Evolutionary conservation across 2,113 vertebrate genomes (phyloP), one percentile per base, ranked within the genome.

Genomic region (Conger conger): DNA sequence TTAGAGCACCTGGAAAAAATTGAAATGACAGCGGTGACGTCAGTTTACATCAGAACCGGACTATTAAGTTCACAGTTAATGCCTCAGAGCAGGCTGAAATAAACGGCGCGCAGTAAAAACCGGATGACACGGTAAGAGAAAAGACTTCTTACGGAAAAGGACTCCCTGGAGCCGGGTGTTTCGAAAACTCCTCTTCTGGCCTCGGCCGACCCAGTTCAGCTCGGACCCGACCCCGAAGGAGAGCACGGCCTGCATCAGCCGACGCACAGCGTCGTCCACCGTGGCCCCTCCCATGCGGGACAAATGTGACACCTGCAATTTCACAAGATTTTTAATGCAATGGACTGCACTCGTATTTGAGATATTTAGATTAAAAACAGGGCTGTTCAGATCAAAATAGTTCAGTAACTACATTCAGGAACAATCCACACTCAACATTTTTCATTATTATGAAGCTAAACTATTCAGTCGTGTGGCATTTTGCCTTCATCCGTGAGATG

Each of bases 211-310:
- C 91, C 91, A 89, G 85, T 93, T 93, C 1, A 92, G 86, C 83
- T 93, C 88, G 9, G 92, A 92, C 9, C 92, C 91, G 0, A 93
- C 90, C 5, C 85, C 88, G 1, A 92, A 93, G n/a, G 91, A 92
- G 23, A 93, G 88, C 82, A 92, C 91, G 6, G 91, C 88, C 54
- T 91, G 91, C 92, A 90, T 91, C 6, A 92, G 89, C 17, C 88
- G 87, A 38, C 91, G 87, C 76, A 92, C 91, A 4, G 91, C 92
- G 53, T 93, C 91, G 57, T 92, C 81, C 9, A 92, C 90, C 0
- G 91, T 92, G 79, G 91, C 92, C 4, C 91, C 92, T 15, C 91
- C 91, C 90, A 93, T 91, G 36, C 89, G 87, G 1, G 90, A 93
- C 27, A 93, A 87, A 79, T 88, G 92, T 54, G 87, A 91, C 80